These are phyloP conservation scores for Plemyria rubiginata DNA, from an alignment of 2,888 invertebrate genomes.

Conservation along the genomic window DNA sequence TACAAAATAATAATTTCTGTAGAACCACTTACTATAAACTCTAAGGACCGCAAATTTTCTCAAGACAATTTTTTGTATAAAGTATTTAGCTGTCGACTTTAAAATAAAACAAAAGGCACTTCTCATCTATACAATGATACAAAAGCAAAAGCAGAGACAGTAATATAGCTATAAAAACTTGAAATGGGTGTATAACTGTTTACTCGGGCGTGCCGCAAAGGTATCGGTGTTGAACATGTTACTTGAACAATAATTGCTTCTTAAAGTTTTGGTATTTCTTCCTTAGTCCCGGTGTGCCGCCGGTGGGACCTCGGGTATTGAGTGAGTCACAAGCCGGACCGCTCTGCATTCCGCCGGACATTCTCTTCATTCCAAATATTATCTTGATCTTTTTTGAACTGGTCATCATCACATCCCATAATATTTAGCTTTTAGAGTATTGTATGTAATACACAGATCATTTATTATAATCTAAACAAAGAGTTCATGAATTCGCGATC, in stretches of 20 bases:
- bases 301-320: constrained; percentile 52
- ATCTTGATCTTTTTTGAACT: constrained; percentile 55
- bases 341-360: constrained; percentile 71
- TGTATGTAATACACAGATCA: constrained; percentile 14
- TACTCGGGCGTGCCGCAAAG: constrained; percentile 50
- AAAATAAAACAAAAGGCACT: constrained; percentile 31
- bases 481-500: constrained; percentile 50
- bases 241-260: constrained; percentile 51
- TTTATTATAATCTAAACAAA: constrained; percentile 52
- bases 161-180: constrained; percentile 48
- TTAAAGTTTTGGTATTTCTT: constrained; percentile 47
- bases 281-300: constrained; percentile 57
- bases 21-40: not conserved
- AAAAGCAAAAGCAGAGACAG: constrained; percentile 47
- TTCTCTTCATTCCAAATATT: constrained; percentile 60
- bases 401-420: constrained; percentile 25
- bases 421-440: not conserved
- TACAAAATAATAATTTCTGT: constrained; percentile 15
- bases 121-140: constrained; percentile 40
- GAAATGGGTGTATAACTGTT: constrained; percentile 42
- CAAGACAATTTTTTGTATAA: constrained; percentile 35
- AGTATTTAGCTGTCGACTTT: constrained; percentile 37
- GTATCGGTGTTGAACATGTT: constrained; percentile 35
- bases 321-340: constrained; percentile 70
- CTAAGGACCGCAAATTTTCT: constrained; percentile 34